Base-by-base conservation (phyloP, 2,113 vertebrate species). In the Centrocercus urophasianus region DNA sequence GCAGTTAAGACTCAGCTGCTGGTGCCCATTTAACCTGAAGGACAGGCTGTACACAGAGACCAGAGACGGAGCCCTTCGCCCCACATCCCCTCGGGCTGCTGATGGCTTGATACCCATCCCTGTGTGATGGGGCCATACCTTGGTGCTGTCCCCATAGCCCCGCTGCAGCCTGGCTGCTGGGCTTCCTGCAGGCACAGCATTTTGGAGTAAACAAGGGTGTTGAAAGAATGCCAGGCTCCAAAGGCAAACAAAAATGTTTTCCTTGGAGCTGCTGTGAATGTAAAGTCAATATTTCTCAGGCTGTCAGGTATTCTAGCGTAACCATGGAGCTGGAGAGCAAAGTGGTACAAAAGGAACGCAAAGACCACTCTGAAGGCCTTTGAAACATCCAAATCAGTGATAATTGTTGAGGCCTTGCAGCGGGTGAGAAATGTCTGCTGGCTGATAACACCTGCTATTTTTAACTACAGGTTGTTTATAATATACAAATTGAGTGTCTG, bases 211-310 rank as follows among this genome's bases (percentile, higher is more conserved):
- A 93, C 30, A 85, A 70, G 12, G 13, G 21, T 73, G 13, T 67
- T 91, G 93, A 88, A 94, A 77, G 43, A 2, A 54, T 80, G 85
- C 90, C 85, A 88, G 42, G 42, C 61, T 86, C 86, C 83, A 86
- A 74, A 67, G 57, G 69, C 73, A 73, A 94, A 90, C 24, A 71
- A 36, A 71, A 83, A 56, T 74, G 22, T 83, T 91, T 92, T 80
- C 24, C 72, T 81, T 88, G 50, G 32, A 74, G 22, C 8, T 63
- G 28, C 30, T 57, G 27, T 2, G 15, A 71, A 74, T 77, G 60
- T 77, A 82, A 83, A 42, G 43, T 48, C 22, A 30, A 0, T 64
- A 32, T 81, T 93, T 85, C 48, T 21, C 56, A 80, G 72, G 25
- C 50, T 77, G 6, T 71, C 38, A 19, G 32, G 38, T 95, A 22